Conservation (phyloP, 2,888 invertebrate species). For the Cantharis rufa region DNA sequence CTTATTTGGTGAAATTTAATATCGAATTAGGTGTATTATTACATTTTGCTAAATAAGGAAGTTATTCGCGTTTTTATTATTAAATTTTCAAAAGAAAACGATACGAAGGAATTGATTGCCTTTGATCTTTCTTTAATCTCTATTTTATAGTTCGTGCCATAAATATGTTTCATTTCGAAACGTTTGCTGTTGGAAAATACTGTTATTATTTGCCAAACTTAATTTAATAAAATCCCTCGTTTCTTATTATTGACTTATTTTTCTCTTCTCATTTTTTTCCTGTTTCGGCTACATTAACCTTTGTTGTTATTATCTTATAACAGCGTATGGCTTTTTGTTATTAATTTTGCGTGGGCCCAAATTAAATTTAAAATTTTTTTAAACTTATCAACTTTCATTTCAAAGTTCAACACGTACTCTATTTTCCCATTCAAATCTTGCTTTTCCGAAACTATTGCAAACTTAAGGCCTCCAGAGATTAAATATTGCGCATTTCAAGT, state of each 20-base stretch:
- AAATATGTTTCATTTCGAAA: slow-evolving; percentile 1
- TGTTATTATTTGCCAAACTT: not conserved
- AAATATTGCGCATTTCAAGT: not conserved
- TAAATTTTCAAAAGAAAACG: not conserved
- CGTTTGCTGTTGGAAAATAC: slow-evolving; percentile 1
- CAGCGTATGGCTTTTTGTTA: not conserved
- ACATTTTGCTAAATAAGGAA: not conserved
- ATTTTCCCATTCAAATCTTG: not conserved
- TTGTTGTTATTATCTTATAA: not conserved
- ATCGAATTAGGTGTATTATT: not conserved
- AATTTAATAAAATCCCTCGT: not conserved
- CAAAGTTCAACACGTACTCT: not conserved
- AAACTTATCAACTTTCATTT: not conserved
- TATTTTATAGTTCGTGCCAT: not conserved
- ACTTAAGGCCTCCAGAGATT: not conserved
- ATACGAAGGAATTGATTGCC: not conserved
- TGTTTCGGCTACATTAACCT: not conserved
- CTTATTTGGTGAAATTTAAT: not conserved
- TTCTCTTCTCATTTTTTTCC: not conserved
- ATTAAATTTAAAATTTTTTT: not conserved
- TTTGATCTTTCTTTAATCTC: slow-evolving; percentile 2
- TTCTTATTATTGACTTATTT: slow-evolving; percentile 2
- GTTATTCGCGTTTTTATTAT: not conserved
- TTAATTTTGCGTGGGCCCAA: not conserved
- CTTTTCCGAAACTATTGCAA: not conserved